Evolutionary conservation across 2,888 invertebrate genomes (phyloP).

Genomic region (Pocota personata): DNA sequence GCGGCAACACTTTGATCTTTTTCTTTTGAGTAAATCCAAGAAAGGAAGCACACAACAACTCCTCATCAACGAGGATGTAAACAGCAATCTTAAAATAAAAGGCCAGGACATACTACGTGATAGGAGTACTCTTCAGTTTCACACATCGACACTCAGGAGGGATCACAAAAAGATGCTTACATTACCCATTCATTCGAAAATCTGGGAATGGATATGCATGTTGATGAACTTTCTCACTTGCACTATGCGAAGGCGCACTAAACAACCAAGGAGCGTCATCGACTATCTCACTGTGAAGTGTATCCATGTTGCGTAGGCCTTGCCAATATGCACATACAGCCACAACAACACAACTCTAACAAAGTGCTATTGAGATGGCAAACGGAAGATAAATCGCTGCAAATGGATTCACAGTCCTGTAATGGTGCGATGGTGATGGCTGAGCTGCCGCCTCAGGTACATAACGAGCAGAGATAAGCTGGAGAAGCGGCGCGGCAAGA

Average conservation of each 20-base stretch:
- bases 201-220: constrained; percentile 27
- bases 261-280: background rate
- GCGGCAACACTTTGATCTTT: constrained; percentile 58
- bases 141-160: constrained; percentile 46
- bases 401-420: constrained; percentile 73
- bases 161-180: constrained; percentile 11
- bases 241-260: constrained; percentile 13
- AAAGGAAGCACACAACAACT: constrained; percentile 29
- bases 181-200: constrained; percentile 23
- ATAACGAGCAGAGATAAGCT: constrained; percentile 70
- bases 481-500: constrained; percentile 47
- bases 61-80: constrained; percentile 53
- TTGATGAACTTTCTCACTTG: constrained; percentile 60
- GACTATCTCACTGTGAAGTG: background rate
- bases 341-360: constrained; percentile 56
- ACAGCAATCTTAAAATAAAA: constrained; percentile 20
- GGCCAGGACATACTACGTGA: constrained; percentile 31
- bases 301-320: constrained; percentile 61
- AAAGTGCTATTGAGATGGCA: constrained; percentile 73
- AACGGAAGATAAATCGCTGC: constrained; percentile 72
- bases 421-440: constrained; percentile 71
- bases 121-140: background rate
- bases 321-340: constrained; percentile 22
- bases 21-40: background rate
- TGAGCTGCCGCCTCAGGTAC: constrained; percentile 70